Evolutionary conservation across 2,113 vertebrate genomes (phyloP).

Genomic region (Sebastes fasciatus): DNA sequence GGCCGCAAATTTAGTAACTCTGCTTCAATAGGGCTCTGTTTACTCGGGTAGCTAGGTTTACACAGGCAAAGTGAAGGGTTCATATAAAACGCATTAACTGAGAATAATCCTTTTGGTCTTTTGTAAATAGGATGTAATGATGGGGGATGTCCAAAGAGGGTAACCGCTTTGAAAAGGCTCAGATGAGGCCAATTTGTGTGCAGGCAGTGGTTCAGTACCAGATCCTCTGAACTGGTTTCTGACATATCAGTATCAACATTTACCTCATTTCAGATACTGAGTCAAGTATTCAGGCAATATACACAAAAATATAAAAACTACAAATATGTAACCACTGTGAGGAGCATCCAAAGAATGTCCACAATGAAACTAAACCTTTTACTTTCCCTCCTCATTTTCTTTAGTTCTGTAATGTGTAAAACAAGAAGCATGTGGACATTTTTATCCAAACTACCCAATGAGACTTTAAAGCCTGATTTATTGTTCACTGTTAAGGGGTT

Average conservation of each 20-base stretch:
- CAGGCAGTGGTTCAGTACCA: slow-evolving; percentile 32
- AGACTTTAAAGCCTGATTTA: slow-evolving; percentile 10
- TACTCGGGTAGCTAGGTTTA: slow-evolving; percentile 71
- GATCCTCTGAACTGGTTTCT: slow-evolving; percentile 38
- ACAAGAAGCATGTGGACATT: slow-evolving; percentile 20
- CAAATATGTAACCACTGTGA: slow-evolving; percentile 1
- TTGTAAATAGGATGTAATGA: slow-evolving; percentile 77
- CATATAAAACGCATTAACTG: slow-evolving; percentile 74
- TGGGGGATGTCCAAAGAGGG: slow-evolving; percentile 57
- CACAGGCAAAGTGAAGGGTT: slow-evolving; percentile 67
- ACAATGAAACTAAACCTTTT: slow-evolving; percentile 7
- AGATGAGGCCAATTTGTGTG: slow-evolving; percentile 39
- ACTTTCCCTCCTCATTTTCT: background rate
- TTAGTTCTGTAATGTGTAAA: background rate
- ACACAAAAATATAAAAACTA: slow-evolving; percentile 18
- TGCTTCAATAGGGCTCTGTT: slow-evolving; percentile 68
- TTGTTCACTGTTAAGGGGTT: background rate
- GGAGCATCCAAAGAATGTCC: slow-evolving; percentile 1
- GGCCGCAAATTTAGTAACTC: slow-evolving; percentile 69
- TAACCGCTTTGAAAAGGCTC: slow-evolving; percentile 52
- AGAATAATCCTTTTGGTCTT: slow-evolving; percentile 70
- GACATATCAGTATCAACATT: slow-evolving; percentile 24
- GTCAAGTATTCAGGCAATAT: background rate
- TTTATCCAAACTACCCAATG: slow-evolving; percentile 12
- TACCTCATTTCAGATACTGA: slow-evolving; percentile 5